Evolutionary conservation across 2,797 vertebrate species (phyloP).

Genomic region (Gambusia yucatana): DNA sequence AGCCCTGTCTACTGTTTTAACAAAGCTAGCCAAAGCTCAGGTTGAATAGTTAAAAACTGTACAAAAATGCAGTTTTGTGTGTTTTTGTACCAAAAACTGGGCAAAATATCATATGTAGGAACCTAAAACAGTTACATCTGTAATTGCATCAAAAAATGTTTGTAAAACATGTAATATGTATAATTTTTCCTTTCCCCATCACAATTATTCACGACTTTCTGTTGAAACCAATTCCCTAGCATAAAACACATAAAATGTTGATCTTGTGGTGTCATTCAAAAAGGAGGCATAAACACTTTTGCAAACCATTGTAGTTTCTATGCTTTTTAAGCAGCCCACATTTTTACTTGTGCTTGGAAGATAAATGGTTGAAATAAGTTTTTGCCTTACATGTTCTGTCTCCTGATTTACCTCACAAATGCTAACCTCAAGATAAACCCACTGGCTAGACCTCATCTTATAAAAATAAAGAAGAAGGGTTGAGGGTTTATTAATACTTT

Average conservation of each 20-base stretch:
- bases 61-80: neutral
- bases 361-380: constrained; percentile 52
- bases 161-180: neutral
- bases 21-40: neutral
- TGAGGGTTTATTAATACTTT: constrained; percentile 6
- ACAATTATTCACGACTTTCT: neutral
- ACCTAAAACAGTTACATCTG: neutral
- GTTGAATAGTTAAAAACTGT: too few species aligned
- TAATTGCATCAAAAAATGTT: neutral
- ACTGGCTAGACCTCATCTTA: constrained; percentile 12
- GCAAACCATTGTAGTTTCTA: neutral
- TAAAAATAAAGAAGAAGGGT: neutral
- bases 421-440: constrained; percentile 37
- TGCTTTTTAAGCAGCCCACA: constrained; percentile 44
- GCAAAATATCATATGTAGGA: neutral
- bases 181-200: neutral
- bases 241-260: neutral
- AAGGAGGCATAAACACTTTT: neutral
- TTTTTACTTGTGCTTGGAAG: constrained; percentile 40
- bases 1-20: neutral
- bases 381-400: constrained; percentile 37
- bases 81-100: neutral
- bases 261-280: neutral
- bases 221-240: neutral
- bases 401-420: constrained; percentile 27